These are phyloP conservation scores for Tragelaphus strepsiceros DNA, from an alignment of 2,113 vertebrate species.

Conservation along the genomic window DNA sequence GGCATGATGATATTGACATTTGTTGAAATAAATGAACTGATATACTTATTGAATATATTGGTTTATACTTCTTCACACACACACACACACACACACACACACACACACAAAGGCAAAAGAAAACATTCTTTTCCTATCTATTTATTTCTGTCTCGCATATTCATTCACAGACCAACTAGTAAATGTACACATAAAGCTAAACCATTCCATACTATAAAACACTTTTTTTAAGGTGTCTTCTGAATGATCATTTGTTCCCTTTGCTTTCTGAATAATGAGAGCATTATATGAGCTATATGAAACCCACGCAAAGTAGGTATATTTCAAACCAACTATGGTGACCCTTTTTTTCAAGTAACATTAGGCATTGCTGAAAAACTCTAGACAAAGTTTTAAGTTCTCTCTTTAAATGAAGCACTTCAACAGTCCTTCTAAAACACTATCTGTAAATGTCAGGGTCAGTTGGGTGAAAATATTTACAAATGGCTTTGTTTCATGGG, in stretches of 20 bases:
- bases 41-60: not conserved
- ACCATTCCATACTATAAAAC: conserved; percentile 24
- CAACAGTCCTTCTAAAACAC: not conserved
- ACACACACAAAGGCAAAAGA: not conserved
- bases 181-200: conserved; percentile 24
- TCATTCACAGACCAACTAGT: conserved; percentile 8
- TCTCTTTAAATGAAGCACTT: not conserved
- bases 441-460: not conserved
- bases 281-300: conserved; percentile 31
- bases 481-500: not conserved
- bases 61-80: not conserved
- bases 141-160: not conserved
- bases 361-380: not conserved
- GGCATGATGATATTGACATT: not conserved
- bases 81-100: not conserved
- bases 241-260: conserved; percentile 1
- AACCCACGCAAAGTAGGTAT: not conserved
- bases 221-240: conserved; percentile 20
- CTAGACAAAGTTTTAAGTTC: not conserved
- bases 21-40: not conserved
- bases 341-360: conserved; percentile 5
- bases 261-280: conserved; percentile 39
- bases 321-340: conserved; percentile 37
- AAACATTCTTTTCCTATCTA: not conserved
- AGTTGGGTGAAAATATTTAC: not conserved